A percentile compares a stretch with the other conserved stretches of the same genome.
These are phyloP conservation scores for Myiopsitta monachus DNA, from an alignment of 2,113 vertebrate species.

Conservation along the genomic window DNA sequence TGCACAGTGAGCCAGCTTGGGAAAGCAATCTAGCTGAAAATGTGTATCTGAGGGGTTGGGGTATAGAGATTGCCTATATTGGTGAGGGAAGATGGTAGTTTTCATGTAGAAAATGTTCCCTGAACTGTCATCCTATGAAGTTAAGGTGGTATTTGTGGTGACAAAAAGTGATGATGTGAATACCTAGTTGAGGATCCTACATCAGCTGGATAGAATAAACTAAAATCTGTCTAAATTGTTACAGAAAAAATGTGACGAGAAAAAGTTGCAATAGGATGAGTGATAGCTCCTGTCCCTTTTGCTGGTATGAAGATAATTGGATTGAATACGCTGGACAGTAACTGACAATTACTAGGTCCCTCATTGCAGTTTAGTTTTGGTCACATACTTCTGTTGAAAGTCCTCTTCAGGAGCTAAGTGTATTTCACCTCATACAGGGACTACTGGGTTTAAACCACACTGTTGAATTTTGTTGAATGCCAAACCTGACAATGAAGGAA, in stretches of 20 bases:
- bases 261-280: not conserved
- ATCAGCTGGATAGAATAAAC: not conserved
- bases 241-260: not conserved
- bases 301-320: not conserved
- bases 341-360: not conserved
- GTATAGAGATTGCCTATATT: not conserved
- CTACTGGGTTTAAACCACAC: not conserved
- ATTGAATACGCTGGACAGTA: not conserved
- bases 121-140: not conserved
- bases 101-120: not conserved
- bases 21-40: rapidly evolving
- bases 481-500: not conserved
- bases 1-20: not conserved
- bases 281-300: not conserved
- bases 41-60: rapidly evolving
- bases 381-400: not conserved
- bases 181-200: not conserved
- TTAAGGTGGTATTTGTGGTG: not conserved
- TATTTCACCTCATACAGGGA: not conserved
- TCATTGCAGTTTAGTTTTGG: not conserved
- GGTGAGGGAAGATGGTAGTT: not conserved
- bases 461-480: not conserved
- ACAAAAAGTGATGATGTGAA: not conserved
- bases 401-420: not conserved
- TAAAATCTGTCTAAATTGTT: not conserved